Evolutionary conservation across 2,888 invertebrate species (phyloP).

Genomic region (Hofmannophila pseudospretella): DNA sequence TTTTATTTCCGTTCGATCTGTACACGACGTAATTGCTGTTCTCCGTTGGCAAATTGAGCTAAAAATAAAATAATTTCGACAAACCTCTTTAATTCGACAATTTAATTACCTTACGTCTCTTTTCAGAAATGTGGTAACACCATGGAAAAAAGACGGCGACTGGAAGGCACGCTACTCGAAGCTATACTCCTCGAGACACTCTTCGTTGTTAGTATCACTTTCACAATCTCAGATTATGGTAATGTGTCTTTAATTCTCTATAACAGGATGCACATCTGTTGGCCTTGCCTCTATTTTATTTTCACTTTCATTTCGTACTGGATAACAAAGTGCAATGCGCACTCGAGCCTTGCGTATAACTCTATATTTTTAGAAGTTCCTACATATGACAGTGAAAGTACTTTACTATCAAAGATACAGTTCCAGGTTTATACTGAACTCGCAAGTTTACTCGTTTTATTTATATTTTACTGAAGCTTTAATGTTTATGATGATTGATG

Average conservation of each 20-base stretch:
- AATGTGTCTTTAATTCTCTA: background rate
- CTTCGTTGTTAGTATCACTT: conserved; percentile 36
- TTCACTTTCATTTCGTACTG: conserved; percentile 2
- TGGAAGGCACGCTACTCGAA: conserved; percentile 63
- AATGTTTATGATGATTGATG: no score
- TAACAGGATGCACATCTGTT: background rate
- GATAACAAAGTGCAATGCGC: conserved; percentile 30
- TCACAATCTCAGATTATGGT: background rate
- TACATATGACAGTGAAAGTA: no score
- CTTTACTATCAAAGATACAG: no score
- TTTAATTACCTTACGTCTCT: no score
- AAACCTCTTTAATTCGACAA: no score
- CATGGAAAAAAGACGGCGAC: conserved; percentile 43
- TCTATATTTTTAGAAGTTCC: no score
- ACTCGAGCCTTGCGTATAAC: no score
- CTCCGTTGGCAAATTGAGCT: background rate
- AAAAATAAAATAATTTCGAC: no score
- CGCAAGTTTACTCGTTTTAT: no score
- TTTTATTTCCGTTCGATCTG: background rate
- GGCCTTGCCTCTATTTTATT: background rate
- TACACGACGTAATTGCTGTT: background rate
- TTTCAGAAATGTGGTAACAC: conserved; percentile 43
- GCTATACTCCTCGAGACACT: conserved; percentile 45
- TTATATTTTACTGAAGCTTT: no score
- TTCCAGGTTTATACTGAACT: no score